These are phyloP conservation scores for Oreohelix idahoensis DNA, from an alignment of 1,140 invertebrate species.

Conservation along the genomic window DNA sequence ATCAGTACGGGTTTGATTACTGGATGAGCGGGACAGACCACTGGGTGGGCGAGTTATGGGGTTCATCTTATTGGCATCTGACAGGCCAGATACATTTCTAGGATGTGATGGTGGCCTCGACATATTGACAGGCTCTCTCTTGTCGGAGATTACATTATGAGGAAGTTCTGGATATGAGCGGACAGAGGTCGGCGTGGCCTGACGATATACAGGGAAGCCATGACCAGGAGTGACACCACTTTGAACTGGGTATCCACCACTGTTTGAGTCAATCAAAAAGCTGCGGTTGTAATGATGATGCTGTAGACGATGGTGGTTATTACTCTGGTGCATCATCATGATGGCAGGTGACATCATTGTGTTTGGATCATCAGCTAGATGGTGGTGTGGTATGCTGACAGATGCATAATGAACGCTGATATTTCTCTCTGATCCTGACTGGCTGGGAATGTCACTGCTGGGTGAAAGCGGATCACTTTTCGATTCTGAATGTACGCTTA, in stretches of 20 bases:
- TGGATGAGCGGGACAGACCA: conserved; percentile 42
- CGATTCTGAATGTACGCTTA: conserved; percentile 7
- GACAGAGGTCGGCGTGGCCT: conserved; percentile 41
- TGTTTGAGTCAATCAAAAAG: background rate
- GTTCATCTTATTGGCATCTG: conserved; percentile 67
- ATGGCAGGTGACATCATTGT: conserved; percentile 40
- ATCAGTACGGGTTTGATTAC: conserved; percentile 28
- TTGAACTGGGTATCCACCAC: background rate
- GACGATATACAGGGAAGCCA: conserved; percentile 36
- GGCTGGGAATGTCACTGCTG: conserved; percentile 47
- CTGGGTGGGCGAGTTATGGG: conserved; percentile 62
- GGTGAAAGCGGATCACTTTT: conserved; percentile 28
- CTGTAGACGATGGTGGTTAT: background rate
- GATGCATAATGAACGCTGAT: conserved; percentile 59
- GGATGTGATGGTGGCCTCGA: conserved; percentile 31
- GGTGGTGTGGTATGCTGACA: conserved; percentile 42
- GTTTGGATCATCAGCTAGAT: conserved; percentile 32
- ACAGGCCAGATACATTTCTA: conserved; percentile 47
- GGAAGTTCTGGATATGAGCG: conserved; percentile 57
- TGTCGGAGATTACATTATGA: conserved; percentile 21
- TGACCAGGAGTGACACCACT: background rate
- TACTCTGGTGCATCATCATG: conserved; percentile 52
- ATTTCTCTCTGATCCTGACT: conserved; percentile 66
- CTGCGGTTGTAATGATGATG: conserved; percentile 30
- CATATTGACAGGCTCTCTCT: background rate